phyloP scores from a whole-genome alignment of 2,797 vertebrate genomes.

The Garrulus glandarius region DNA sequence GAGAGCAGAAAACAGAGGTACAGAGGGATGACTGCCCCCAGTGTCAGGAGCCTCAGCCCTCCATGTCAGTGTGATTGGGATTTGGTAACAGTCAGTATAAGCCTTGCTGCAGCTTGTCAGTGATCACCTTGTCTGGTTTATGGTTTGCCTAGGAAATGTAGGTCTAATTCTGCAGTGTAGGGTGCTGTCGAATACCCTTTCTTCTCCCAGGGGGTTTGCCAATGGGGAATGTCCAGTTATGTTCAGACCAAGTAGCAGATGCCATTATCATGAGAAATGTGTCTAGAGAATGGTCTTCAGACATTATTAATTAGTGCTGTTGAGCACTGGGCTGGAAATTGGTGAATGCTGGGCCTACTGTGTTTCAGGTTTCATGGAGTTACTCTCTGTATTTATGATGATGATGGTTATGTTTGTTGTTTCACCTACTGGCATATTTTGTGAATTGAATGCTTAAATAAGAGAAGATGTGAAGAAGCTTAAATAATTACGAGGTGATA shows the following conservation, averaged over 20 bases:
- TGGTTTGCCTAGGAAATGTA: background rate
- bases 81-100: background rate
- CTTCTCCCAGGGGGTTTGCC: background rate
- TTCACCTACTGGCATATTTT: background rate
- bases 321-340: background rate
- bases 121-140: background rate
- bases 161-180: background rate
- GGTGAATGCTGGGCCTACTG: background rate
- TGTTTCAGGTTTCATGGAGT: background rate
- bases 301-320: background rate
- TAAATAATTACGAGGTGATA: background rate
- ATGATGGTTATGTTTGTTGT: background rate
- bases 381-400: background rate
- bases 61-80: fast-evolving
- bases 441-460: background rate
- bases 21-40: background rate
- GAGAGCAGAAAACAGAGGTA: background rate
- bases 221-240: background rate
- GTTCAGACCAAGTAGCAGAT: background rate
- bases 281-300: background rate
- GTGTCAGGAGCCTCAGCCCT: background rate
- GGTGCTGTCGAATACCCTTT: background rate
- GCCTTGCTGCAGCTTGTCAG: background rate
- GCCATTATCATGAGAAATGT: background rate
- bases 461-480: background rate